Evolutionary conservation across 2,797 vertebrate genomes (phyloP), one percentile per base, ranked within the genome.

Genomic region (Pangasius mekongensis): DNA sequence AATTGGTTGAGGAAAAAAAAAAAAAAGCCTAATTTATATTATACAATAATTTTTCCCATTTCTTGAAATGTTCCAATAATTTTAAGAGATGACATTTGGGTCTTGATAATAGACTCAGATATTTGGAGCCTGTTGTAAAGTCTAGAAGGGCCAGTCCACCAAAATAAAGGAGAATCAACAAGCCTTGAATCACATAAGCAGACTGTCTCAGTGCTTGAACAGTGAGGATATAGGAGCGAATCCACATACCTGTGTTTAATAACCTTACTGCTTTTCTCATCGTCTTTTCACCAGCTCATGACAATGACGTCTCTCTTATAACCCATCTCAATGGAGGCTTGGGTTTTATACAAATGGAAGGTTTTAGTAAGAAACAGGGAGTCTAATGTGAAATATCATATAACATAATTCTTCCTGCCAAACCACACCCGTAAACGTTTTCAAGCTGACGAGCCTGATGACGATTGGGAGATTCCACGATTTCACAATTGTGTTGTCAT

Each of bases 301-400:
- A 84, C n/a, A 69, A 88, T 66, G 58, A 60, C 43, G 49, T 73
- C 2, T 82, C 73, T 85, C 62, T 87, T 77, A 85, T n/a, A 82
- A 84, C 67, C 36, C 20, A 69, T 66, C 56, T 74, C 14, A 84
- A 74, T 20, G 13, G 62, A 77, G 22, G 84, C 49, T 22, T 81
- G 49, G 43, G 54, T 66, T 88, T 87, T 47, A 86, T 73, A 83
- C 60, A 84, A 78, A 66, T 78, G 39, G 16, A 39, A 60, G 39
- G 16, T 33, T 85, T 27, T 16, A 10, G 1, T 56, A 80, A 56
- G 9, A 80, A 77, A 49, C 73, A 52, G 6, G 24, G 10, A 74
- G 22, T 22, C 22, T 74, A 62, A 58, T 76, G 24, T 20, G 22
- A 62, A 76, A 49, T 56, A 64, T 71, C 24, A 13, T 36, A 11